A percentile compares a stretch with the other conserved stretches of the same genome.
Conservation (phyloP, 2,113 vertebrate species). For the Zosterops japonicus region DNA sequence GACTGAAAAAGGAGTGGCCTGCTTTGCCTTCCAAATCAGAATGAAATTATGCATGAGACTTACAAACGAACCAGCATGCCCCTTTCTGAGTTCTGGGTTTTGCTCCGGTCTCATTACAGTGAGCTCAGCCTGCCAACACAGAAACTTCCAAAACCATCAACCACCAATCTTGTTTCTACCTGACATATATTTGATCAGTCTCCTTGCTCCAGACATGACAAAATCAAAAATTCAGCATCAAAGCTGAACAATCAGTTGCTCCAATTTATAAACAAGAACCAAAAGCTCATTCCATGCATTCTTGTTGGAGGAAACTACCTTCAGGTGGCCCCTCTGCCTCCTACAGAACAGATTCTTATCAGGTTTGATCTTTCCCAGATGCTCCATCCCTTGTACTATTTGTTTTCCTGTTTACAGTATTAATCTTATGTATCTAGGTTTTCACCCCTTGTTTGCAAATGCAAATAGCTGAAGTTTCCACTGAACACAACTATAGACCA, state of each 20-base stretch:
- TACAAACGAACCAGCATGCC: not conserved
- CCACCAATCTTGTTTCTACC: not conserved
- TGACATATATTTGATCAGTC: not conserved
- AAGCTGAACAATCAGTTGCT: not conserved
- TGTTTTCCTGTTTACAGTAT: not conserved
- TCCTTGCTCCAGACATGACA: not conserved
- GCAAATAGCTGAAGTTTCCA: not conserved
- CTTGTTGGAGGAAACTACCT: not conserved
- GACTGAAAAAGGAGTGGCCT: conserved; percentile 5
- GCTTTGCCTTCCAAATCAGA: conserved; percentile 27
- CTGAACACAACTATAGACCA: not conserved
- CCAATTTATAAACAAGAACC: not conserved
- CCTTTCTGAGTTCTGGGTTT: not conserved
- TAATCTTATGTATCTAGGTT: not conserved
- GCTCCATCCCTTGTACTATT: not conserved
- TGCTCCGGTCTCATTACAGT: not conserved
- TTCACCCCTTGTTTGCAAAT: not conserved
- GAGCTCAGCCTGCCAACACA: not conserved
- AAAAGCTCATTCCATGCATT: not conserved
- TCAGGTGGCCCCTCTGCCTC: not conserved
- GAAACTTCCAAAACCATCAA: not conserved
- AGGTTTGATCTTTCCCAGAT: not conserved
- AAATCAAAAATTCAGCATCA: conserved; percentile 1
- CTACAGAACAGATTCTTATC: not conserved
- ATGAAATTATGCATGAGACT: not conserved